Base-by-base conservation (phyloP, 2,888 invertebrate species). In the Amblyjoppa fuscipennis region DNA sequence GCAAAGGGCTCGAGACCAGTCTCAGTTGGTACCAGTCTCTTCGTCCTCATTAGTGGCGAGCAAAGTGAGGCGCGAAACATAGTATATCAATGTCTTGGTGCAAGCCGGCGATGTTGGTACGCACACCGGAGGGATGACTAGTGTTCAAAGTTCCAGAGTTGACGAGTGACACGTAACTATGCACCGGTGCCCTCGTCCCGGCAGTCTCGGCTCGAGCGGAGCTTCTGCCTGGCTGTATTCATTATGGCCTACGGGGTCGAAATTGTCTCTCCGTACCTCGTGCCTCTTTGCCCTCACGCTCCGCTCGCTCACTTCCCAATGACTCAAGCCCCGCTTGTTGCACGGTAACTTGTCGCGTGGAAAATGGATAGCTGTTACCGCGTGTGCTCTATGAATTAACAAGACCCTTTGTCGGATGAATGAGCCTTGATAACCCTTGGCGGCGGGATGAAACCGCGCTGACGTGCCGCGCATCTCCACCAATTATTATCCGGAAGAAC, bases 121-220 rank as follows among this genome's bases (percentile, higher is more conserved):
- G 53, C 73, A 70, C 69, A 16, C 13, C 16, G 45, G 80, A 88
- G 88, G 84, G 87, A 89, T 89, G 92, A 92, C 90, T 88, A 90
- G 91, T 90, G 88, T 89, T 91, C 89, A 91, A 92, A 93, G 92
- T 92, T 92, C 89, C 90, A 87, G 74, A 78, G 87, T 87, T 89
- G 89, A 92, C 92, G 89, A 89, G 90, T 91, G 90, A 79, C 78
- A 89, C 90, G 90, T 89, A 91, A 89, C 90, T 90, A 90, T 90
- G 90, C 89, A 88, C 90, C 89, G 85, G 59, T 71, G 71, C 73
- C 76, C 34, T 64, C 53, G 51, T 20, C 34, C 31, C 59, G 56
- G 20, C 61, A 53, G 51, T 34, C 68, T 25, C 61, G 41, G 20
- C 38, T 74, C n/a, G 51, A n/a, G 53, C 25, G 53, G 25, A 80